phyloP scores from a whole-genome alignment of 2,888 invertebrate genomes.

The Cynaeus angustus region DNA sequence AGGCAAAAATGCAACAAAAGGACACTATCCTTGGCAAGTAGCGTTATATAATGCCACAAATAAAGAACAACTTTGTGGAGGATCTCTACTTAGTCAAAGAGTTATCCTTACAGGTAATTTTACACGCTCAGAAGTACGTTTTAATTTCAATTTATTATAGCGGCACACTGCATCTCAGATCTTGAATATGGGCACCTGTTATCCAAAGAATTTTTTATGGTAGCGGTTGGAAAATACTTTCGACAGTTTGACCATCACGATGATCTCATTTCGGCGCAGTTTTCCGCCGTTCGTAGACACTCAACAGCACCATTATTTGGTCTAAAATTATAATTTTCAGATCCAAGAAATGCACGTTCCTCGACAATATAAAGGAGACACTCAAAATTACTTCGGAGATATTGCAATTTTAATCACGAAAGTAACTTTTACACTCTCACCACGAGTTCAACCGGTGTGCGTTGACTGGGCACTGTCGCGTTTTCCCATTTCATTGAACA shows the following conservation, averaged over 20 bases:
- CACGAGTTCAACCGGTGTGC: slow-evolving; percentile 31
- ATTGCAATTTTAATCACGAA: slow-evolving; percentile 36
- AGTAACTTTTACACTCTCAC: slow-evolving; percentile 16
- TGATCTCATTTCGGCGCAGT: slow-evolving; percentile 60
- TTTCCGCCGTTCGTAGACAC: slow-evolving; percentile 56
- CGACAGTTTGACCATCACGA: slow-evolving; percentile 57
- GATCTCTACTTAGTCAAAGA: slow-evolving; percentile 61
- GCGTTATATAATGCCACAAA: slow-evolving; percentile 58
- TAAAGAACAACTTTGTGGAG: slow-evolving; percentile 60
- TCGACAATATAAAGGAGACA: slow-evolving; percentile 11
- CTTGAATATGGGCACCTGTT: slow-evolving; percentile 34
- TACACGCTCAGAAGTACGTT: background rate
- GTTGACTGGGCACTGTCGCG: slow-evolving; percentile 5
- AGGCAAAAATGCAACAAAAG: slow-evolving; percentile 58
- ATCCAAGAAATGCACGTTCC: slow-evolving; percentile 17
- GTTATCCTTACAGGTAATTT: slow-evolving; percentile 63
- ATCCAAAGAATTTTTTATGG: slow-evolving; percentile 46
- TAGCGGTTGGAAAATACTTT: slow-evolving; percentile 66
- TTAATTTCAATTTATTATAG: slow-evolving; percentile 53
- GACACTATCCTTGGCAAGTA: slow-evolving; percentile 66
- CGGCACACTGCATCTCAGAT: slow-evolving; percentile 65
- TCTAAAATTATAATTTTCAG: slow-evolving; percentile 7
- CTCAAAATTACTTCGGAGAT: slow-evolving; percentile 31
- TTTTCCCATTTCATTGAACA: background rate
- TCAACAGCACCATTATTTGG: too few species aligned